Percentiles rank a stretch among this genome's conserved stretches.
These are phyloP conservation scores for Trinorchestia longiramus DNA, from an alignment of 1,140 invertebrate genomes.

Conservation along the genomic window DNA sequence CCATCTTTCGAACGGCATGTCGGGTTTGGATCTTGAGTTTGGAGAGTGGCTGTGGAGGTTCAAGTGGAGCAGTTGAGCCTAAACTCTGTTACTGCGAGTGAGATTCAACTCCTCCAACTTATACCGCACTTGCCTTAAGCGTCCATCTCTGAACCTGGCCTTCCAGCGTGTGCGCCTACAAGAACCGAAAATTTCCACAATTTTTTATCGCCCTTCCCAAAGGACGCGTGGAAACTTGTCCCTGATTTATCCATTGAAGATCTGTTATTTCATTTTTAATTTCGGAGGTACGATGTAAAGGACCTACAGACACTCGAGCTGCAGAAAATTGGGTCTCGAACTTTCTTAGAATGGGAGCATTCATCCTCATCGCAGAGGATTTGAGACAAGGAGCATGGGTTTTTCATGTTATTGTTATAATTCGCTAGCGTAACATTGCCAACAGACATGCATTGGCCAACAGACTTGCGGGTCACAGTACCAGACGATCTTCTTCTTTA, in stretches of 20 bases:
- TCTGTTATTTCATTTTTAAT: not conserved
- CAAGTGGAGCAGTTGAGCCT: slow-evolving; percentile 82
- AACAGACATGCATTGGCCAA: no score
- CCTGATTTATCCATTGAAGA: not conserved
- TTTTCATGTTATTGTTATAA: no score
- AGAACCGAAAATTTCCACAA: not conserved
- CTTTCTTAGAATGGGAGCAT: not conserved
- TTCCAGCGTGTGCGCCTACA: not conserved
- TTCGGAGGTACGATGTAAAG: not conserved
- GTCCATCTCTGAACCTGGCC: not conserved
- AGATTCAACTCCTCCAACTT: slow-evolving; percentile 87
- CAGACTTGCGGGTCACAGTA: no score
- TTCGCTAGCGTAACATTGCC: no score
- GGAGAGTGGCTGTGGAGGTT: slow-evolving; percentile 70
- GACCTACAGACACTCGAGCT: not conserved
- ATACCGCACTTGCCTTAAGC: slow-evolving; percentile 70
- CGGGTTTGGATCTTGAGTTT: not conserved
- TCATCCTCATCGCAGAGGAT: no score
- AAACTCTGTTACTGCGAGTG: slow-evolving; percentile 76
- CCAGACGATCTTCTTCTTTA: no score
- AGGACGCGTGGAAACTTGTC: not conserved
- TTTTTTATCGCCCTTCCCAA: not conserved
- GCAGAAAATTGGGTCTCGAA: not conserved
- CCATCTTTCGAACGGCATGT: not conserved
- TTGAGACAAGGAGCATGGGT: no score